Evolutionary conservation across 2,888 invertebrate genomes (phyloP).

Genomic region (Meiosimyza platycephala): DNA sequence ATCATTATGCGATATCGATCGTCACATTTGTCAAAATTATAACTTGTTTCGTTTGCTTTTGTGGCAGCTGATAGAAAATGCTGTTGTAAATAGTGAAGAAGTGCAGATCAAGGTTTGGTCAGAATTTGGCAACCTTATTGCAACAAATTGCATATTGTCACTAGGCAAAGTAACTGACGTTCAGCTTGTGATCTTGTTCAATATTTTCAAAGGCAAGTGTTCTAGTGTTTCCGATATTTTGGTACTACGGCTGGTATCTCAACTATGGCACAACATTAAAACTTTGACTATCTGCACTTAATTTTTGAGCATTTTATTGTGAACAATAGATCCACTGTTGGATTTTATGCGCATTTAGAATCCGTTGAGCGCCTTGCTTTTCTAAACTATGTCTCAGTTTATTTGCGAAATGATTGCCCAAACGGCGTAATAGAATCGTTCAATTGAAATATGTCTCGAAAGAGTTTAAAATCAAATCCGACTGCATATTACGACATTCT

Average conservation of each 20-base stretch:
- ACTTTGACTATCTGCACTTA: conserved; percentile 72
- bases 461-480: conserved; percentile 77
- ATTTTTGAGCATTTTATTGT: conserved; percentile 73
- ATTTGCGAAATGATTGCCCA: conserved; percentile 58
- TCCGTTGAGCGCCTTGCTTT: conserved; percentile 71
- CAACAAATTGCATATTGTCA: conserved; percentile 44
- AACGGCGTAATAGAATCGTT: conserved; percentile 55
- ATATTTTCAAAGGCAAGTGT: conserved; percentile 69
- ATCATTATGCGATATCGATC: not conserved
- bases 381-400: conserved; percentile 71
- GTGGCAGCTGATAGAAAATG: conserved; percentile 62
- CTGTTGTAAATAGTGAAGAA: conserved; percentile 59
- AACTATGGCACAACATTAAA: conserved; percentile 62
- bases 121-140: conserved; percentile 50
- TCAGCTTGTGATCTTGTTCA: conserved; percentile 74
- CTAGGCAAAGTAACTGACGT: conserved; percentile 56
- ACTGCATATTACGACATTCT: conserved; percentile 74
- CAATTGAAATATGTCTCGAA: conserved; percentile 71
- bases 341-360: conserved; percentile 70
- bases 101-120: conserved; percentile 59
- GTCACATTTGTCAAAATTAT: not conserved
- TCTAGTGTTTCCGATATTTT: conserved; percentile 49
- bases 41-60: conserved; percentile 48
- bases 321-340: conserved; percentile 69
- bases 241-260: conserved; percentile 52